Evolutionary conservation across 2,888 invertebrate genomes (phyloP), one percentile per base, ranked within the genome.

Genomic region (Hypomecis atomaria): DNA sequence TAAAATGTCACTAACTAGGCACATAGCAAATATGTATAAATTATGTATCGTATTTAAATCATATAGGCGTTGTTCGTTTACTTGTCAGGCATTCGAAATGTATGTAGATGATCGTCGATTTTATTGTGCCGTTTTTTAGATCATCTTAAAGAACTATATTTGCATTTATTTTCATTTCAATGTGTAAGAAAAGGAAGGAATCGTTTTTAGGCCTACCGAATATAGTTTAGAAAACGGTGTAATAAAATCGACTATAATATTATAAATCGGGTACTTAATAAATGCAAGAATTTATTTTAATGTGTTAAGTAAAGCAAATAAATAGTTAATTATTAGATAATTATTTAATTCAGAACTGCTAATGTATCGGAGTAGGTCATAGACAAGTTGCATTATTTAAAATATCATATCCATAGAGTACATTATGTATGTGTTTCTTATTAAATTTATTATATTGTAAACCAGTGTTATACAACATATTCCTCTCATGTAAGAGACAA

Each of bases 1-100:
- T 71, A 55, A 69, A 62, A 64, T 63, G 49, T 67, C 71, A 72
- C 72, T 61, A 67, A 65, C 13, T 55, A 69, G 65, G 67, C 71
- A 69, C 70, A 70, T 45, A 62, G 58, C 47, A 40, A 52, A 62
- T 62, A 61, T 65, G 65, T 66, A 62, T 62, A 60, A 65, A 68
- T 47, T 53, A 55, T 37, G 5, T 56, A 40, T 47, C 10, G 38
- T 66, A 66, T 23, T 23, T 62, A 57, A 53, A 56, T 67, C 10
- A 60, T 71, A 66, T 67, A 70, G 58, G 59, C 62, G 50, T 59
- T 54, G 65, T 66, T 66, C 48, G 61, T 69, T 67, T 66, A 62
- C 23, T 23, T 62, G 62, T 38, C 47, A 48, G 57, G 52, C 59
- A 55, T 58, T 62, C 49, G 50, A 60, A 60, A 65, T 5, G 6